These are phyloP conservation scores for Eupelmus urozonus DNA, from an alignment of 2,888 invertebrate species.

Conservation along the genomic window DNA sequence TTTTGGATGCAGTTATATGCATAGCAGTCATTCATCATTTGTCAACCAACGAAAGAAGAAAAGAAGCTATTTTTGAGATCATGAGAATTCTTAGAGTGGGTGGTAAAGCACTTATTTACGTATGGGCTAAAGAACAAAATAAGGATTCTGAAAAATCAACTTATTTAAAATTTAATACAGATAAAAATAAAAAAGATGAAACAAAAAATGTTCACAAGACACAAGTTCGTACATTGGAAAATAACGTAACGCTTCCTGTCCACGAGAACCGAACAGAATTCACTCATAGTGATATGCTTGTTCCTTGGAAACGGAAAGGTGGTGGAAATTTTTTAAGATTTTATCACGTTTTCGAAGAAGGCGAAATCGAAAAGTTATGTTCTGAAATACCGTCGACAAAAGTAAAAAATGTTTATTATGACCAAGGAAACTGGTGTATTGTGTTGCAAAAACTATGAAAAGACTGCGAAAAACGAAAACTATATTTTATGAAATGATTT, in stretches of 20 bases:
- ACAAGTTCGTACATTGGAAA: constrained; percentile 40
- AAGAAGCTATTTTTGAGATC: constrained; percentile 87
- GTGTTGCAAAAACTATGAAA: constrained; percentile 82
- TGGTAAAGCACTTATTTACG: constrained; percentile 92
- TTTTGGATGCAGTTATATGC: constrained; percentile 91
- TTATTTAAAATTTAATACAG: constrained; percentile 81
- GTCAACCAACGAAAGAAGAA: constrained; percentile 87
- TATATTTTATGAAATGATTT: neutral
- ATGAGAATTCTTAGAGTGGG: constrained; percentile 84
- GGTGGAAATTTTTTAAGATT: constrained; percentile 84
- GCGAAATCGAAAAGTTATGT: constrained; percentile 87
- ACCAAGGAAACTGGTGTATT: constrained; percentile 98
- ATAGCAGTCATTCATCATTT: constrained; percentile 99
- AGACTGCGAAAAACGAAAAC: constrained; percentile 7
- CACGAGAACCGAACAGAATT: constrained; percentile 96
- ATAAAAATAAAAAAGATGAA: constrained; percentile 77
- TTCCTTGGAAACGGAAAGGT: constrained; percentile 93
- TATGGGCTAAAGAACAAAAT: constrained; percentile 96
- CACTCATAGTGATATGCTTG: constrained; percentile 91
- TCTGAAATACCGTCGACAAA: constrained; percentile 78
- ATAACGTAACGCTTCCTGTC: constrained; percentile 82
- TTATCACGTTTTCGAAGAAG: constrained; percentile 95
- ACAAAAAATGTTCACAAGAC: constrained; percentile 71
- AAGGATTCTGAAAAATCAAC: constrained; percentile 83
- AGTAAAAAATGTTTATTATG: constrained; percentile 88